Evolutionary conservation across 2,888 invertebrate genomes (phyloP).

Genomic region (Cephus runcator): DNA sequence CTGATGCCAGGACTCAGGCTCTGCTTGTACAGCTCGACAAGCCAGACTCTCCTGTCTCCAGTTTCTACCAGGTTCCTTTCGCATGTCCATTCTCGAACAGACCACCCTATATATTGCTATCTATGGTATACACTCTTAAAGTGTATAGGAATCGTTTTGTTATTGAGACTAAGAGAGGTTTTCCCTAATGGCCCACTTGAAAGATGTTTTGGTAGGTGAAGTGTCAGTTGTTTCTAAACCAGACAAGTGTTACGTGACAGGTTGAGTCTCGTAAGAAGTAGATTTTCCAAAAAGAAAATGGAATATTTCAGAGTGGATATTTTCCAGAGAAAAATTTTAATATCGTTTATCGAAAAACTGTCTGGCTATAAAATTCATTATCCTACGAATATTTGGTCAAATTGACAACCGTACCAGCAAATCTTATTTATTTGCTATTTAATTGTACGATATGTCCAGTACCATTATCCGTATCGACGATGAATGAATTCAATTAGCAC

Average conservation of each 20-base stretch:
- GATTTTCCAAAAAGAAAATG: not conserved
- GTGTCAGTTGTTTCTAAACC: not conserved
- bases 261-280: not conserved
- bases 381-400: not conserved
- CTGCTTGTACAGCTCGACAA: not conserved
- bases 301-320: not conserved
- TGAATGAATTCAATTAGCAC: conserved; percentile 3
- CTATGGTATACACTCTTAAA: not conserved
- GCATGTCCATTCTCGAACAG: not conserved
- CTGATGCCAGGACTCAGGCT: not conserved
- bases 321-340: not conserved
- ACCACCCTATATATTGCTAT: not conserved
- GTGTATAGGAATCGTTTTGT: not conserved
- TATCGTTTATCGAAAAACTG: too few relatives aligned
- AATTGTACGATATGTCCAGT: not conserved
- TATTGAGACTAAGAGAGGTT: not conserved
- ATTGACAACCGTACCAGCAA: not conserved
- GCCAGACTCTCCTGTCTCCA: conserved; percentile 4
- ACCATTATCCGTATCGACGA: not conserved
- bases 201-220: not conserved
- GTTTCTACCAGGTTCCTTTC: not conserved
- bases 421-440: not conserved
- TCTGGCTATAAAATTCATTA: not conserved
- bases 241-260: not conserved
- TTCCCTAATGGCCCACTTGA: not conserved